Evolutionary conservation across 2,888 invertebrate genomes (phyloP).

Genomic region (Folsomia manolachei): DNA sequence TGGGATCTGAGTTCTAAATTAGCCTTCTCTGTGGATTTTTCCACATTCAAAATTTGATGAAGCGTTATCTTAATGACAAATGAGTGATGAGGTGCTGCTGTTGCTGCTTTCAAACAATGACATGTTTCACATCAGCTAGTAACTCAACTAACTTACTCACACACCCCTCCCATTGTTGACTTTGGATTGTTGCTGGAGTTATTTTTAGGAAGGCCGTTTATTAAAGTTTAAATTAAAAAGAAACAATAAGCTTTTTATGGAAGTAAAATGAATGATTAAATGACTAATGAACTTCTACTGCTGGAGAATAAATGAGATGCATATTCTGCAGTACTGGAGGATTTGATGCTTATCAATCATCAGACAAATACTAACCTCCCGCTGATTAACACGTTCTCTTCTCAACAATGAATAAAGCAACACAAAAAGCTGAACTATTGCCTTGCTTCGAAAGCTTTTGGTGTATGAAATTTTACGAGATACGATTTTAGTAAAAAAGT

Average conservation of each 20-base stretch:
- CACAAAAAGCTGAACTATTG: too few species aligned
- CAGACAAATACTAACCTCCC: background rate
- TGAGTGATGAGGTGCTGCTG: slow-evolving; percentile 4
- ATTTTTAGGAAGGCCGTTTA: background rate
- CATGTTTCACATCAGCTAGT: background rate
- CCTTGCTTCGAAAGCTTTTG: too few species aligned
- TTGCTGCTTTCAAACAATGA: background rate
- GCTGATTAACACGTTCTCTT: slow-evolving; percentile 3
- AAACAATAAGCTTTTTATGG: background rate
- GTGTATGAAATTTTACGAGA: too few species aligned
- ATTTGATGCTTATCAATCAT: slow-evolving; percentile 4
- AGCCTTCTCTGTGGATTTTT: background rate
- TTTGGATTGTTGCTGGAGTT: background rate
- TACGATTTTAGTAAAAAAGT: too few species aligned
- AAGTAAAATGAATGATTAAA: background rate
- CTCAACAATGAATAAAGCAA: too few species aligned
- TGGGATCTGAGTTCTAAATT: background rate
- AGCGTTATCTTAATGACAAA: background rate
- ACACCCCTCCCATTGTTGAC: background rate
- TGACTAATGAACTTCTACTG: slow-evolving; percentile 8
- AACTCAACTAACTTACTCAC: too few species aligned
- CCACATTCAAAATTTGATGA: background rate
- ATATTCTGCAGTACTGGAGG: background rate
- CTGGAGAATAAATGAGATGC: slow-evolving; percentile 3
- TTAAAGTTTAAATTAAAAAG: background rate